Conservation (phyloP, 2,113 vertebrate genomes). For the Onychostruthus taczanowskii region DNA sequence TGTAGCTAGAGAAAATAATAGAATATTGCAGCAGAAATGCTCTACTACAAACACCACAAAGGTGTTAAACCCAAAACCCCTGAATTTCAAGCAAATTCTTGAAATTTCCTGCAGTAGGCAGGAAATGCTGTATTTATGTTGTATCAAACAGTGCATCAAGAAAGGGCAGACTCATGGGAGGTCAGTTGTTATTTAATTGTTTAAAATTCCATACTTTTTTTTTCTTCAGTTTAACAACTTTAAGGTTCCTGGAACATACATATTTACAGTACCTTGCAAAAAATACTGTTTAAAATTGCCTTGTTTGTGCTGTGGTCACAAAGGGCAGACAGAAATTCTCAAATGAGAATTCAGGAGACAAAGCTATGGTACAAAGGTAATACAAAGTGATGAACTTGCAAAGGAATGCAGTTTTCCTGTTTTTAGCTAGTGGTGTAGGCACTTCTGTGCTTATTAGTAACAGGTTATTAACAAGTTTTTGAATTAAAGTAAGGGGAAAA, state of each 20-base stretch:
- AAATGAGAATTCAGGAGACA: background rate
- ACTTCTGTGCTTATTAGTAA: background rate
- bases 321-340: background rate
- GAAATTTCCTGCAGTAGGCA: background rate
- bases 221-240: background rate
- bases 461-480: background rate
- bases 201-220: background rate
- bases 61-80: background rate
- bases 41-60: background rate
- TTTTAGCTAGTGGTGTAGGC: background rate
- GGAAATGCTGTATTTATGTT: background rate
- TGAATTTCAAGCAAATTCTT: background rate
- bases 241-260: background rate
- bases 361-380: background rate
- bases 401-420: background rate
- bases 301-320: background rate
- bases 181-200: background rate
- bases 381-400: background rate
- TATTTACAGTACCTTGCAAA: background rate
- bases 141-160: background rate
- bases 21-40: background rate
- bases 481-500: slow-evolving; percentile 18
- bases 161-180: background rate
- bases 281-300: background rate
- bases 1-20: background rate